phyloP scores from a whole-genome alignment of 2,888 invertebrate genomes.

The Acleris cristana region DNA sequence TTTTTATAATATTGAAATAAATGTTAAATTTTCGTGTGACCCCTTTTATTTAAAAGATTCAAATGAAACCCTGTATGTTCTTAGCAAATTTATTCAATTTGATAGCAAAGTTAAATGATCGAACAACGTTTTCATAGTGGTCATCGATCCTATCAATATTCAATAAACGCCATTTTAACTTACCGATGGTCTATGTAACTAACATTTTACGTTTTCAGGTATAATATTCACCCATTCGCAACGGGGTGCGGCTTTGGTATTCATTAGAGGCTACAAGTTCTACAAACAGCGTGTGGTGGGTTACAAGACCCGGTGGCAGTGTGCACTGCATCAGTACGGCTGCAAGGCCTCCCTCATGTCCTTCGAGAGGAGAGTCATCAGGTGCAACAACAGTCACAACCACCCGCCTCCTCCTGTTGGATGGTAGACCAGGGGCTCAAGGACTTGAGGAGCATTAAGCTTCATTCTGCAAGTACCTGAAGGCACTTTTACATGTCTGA shows the following conservation, averaged over 20 bases:
- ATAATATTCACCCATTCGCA: constrained; percentile 10
- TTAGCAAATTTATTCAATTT: too few relatives aligned
- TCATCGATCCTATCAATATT: too few relatives aligned
- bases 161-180: neutral
- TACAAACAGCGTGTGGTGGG: constrained; percentile 15
- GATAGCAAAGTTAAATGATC: too few relatives aligned
- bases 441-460: too few relatives aligned
- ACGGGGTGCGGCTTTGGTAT: neutral
- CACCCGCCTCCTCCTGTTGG: constrained; percentile 7
- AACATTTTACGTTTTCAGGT: constrained; percentile 3
- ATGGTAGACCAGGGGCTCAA: neutral
- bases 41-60: too few relatives aligned
- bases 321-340: constrained; percentile 10
- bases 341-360: constrained; percentile 21
- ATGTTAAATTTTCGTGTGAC: too few relatives aligned
- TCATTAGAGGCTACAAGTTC: constrained; percentile 19
- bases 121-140: too few relatives aligned
- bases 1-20: too few relatives aligned
- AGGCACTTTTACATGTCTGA: too few relatives aligned
- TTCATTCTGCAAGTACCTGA: too few relatives aligned
- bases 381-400: constrained; percentile 12
- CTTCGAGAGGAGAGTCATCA: neutral
- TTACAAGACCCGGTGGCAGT: constrained; percentile 22
- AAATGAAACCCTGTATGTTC: too few relatives aligned
- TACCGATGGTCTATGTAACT: neutral